These are phyloP conservation scores for Aptenodytes patagonicus DNA, from an alignment of 2,113 vertebrate species.

Conservation along the genomic window DNA sequence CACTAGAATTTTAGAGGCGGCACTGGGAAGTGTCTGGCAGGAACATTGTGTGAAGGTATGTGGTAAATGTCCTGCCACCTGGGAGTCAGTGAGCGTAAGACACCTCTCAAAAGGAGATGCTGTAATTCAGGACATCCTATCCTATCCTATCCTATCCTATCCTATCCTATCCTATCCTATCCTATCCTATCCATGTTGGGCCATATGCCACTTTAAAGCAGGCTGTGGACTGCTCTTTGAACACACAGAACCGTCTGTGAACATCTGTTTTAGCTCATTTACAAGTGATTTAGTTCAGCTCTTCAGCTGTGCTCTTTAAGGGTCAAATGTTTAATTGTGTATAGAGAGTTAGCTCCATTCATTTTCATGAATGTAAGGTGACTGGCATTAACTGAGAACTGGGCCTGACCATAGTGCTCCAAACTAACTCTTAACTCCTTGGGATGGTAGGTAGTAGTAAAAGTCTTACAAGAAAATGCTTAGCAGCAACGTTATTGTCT, in stretches of 20 bases:
- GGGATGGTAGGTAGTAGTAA: neutral
- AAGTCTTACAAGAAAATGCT: neutral
- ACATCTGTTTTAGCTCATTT: neutral
- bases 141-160: neutral
- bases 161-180: neutral
- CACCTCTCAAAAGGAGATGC: neutral
- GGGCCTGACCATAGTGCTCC: neutral
- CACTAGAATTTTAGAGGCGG: neutral
- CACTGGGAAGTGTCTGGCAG: neutral
- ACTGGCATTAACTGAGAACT: neutral
- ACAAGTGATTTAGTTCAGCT: neutral
- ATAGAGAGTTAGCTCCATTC: neutral
- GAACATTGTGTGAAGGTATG: neutral
- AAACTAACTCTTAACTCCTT: neutral
- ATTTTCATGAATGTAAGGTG: neutral
- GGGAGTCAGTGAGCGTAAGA: neutral
- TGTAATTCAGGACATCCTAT: neutral
- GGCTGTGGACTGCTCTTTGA: neutral
- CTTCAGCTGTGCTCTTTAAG: neutral
- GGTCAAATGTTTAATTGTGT: neutral
- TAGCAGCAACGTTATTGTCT: neutral
- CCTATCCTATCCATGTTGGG: neutral
- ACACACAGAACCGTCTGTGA: neutral
- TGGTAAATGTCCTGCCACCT: neutral
- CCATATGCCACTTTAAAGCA: neutral